Percentiles rank a stretch among this genome's conserved stretches.
Evolutionary conservation across 1,140 invertebrate species (phyloP).

Genomic region (Caenorhabditis briggsae): DNA sequence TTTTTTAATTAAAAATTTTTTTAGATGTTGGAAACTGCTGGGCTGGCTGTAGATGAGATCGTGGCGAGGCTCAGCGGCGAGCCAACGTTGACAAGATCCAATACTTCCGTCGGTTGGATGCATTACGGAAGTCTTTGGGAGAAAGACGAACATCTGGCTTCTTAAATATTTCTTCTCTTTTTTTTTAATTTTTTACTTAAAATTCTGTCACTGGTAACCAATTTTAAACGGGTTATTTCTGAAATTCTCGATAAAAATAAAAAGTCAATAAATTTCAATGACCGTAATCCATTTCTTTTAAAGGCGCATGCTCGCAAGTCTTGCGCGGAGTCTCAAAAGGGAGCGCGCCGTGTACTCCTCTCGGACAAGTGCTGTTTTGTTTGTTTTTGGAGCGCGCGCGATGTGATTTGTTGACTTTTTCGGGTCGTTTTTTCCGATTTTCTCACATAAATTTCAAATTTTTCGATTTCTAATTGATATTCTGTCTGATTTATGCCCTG

Average conservation of each 20-base stretch:
- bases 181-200: too few relatives aligned
- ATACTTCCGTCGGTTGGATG: slow-evolving; percentile 7
- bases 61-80: not conserved
- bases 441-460: not conserved
- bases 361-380: slow-evolving; percentile 20
- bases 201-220: not conserved
- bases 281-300: not conserved
- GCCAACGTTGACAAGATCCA: not conserved
- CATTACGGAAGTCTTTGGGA: slow-evolving; percentile 10
- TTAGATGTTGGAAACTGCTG: slow-evolving; percentile 35
- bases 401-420: not conserved
- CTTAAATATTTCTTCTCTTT: not conserved
- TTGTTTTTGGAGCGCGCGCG: not conserved
- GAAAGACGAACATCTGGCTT: not conserved
- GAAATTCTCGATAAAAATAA: not conserved
- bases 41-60: slow-evolving; percentile 21
- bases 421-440: not conserved
- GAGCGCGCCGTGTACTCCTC: not conserved
- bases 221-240: not conserved
- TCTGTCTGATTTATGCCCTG: too few relatives aligned
- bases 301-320: not conserved
- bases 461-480: not conserved
- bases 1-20: not conserved
- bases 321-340: not conserved
- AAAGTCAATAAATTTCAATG: not conserved